Percentiles rank a stretch among this genome's conserved stretches.
These are phyloP conservation scores for Panagrolaimus sp. DNA, from an alignment of 1,140 invertebrate genomes.

Conservation along the genomic window DNA sequence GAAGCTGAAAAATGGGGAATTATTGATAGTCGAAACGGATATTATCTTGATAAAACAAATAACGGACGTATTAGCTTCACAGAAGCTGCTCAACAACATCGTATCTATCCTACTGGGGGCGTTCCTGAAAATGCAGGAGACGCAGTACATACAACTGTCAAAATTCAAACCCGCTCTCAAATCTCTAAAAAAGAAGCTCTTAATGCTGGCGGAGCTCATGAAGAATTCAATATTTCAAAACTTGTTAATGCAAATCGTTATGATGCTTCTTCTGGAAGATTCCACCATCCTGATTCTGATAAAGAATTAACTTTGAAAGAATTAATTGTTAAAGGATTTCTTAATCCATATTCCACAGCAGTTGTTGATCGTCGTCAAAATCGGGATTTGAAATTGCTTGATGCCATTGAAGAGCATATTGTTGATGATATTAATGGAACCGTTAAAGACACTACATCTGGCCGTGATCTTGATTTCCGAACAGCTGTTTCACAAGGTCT, in stretches of 20 bases:
- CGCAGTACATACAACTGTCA: constrained; percentile 67
- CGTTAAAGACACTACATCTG: constrained; percentile 67
- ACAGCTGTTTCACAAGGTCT: constrained; percentile 31
- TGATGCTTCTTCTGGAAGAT: constrained; percentile 31
- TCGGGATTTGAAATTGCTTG: constrained; percentile 71
- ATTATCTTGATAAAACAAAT: constrained; percentile 66
- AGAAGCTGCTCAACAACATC: constrained; percentile 59
- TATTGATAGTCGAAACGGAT: constrained; percentile 68
- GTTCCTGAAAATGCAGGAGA: constrained; percentile 62
- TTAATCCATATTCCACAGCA: constrained; percentile 39
- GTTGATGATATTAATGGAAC: constrained; percentile 74
- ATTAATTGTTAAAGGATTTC: constrained; percentile 45
- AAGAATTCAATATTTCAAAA: constrained; percentile 22
- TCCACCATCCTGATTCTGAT: constrained; percentile 29
- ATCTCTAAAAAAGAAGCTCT: constrained; percentile 38
- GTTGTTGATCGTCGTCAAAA: constrained; percentile 72
- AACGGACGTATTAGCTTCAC: constrained; percentile 71
- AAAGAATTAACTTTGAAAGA: constrained; percentile 46
- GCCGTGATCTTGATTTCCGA: constrained; percentile 28
- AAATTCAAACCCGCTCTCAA: constrained; percentile 43
- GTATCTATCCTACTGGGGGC: constrained; percentile 55
- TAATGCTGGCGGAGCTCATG: not conserved
- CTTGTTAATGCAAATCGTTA: constrained; percentile 27
- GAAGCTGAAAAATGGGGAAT: constrained; percentile 69
- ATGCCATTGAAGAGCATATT: constrained; percentile 74